Percentiles rank a stretch among this genome's conserved stretches.
Conservation (phyloP, 92 coral and sea anemone genomes). For the Porites lobata region DNA sequence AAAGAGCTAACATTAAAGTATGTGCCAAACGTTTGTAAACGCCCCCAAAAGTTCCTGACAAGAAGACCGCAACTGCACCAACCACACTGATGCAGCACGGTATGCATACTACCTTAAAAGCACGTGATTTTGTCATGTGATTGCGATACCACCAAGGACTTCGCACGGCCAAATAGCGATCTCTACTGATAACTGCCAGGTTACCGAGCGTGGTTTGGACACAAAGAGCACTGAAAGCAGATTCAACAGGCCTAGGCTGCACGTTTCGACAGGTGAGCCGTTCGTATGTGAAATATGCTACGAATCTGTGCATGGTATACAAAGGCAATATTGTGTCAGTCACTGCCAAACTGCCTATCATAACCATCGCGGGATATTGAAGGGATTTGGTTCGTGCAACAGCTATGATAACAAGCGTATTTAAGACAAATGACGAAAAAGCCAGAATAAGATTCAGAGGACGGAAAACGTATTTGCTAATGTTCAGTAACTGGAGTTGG, state of each 20-base stretch:
- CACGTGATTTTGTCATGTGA: slow-evolving; percentile 17
- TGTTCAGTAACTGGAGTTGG: no score
- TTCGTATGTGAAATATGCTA: background rate
- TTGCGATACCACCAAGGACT: slow-evolving; percentile 16
- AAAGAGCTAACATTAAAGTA: background rate
- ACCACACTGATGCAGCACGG: background rate
- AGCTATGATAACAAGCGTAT: background rate
- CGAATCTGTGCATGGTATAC: no score
- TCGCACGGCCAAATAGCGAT: background rate
- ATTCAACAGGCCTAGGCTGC: background rate
- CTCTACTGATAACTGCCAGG: slow-evolving; percentile 4
- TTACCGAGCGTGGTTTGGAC: background rate
- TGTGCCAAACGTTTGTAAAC: background rate
- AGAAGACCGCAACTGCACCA: background rate
- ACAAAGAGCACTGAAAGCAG: background rate
- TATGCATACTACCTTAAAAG: background rate
- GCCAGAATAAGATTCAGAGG: background rate
- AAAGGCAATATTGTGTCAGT: background rate
- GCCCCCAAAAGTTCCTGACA: background rate
- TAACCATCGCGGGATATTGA: background rate
- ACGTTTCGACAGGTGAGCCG: background rate
- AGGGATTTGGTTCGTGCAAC: background rate
- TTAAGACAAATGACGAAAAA: background rate
- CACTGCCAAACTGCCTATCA: background rate
- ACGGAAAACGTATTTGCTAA: background rate